Conservation (phyloP, 2,797 vertebrate genomes). For the Esox lucius region DNA sequence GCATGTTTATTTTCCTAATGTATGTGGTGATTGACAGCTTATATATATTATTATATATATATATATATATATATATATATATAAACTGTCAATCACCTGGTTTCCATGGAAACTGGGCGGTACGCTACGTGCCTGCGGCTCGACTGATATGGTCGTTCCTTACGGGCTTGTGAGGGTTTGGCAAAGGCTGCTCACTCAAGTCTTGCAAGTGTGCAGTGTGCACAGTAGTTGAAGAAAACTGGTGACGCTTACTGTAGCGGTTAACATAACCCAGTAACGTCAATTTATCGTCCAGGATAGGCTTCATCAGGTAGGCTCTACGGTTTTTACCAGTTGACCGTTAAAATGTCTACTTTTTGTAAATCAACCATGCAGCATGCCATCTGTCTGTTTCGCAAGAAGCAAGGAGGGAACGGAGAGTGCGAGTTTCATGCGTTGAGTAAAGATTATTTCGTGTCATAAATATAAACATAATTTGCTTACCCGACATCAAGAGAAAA, state of each 20-base stretch:
- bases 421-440: background rate
- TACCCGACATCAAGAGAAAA: background rate
- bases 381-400: background rate
- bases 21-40: constrained; percentile 2
- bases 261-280: background rate
- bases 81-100: constrained; percentile 39
- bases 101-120: constrained; percentile 50
- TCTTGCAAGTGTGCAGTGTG: background rate
- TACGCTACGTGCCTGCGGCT: constrained; percentile 3
- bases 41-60: too few relatives aligned
- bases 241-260: background rate
- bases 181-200: background rate
- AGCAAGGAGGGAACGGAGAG: background rate
- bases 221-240: background rate
- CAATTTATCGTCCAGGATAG: background rate
- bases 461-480: background rate
- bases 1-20: background rate
- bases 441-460: background rate
- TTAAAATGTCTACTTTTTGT: background rate
- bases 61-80: too few relatives aligned
- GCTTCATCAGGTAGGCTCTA: constrained; percentile 10
- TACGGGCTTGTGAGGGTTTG: background rate
- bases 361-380: background rate
- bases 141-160: background rate
- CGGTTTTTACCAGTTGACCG: background rate